These are phyloP conservation scores for Ceratina japonica DNA, from an alignment of 1,140 invertebrate species.

Conservation along the genomic window DNA sequence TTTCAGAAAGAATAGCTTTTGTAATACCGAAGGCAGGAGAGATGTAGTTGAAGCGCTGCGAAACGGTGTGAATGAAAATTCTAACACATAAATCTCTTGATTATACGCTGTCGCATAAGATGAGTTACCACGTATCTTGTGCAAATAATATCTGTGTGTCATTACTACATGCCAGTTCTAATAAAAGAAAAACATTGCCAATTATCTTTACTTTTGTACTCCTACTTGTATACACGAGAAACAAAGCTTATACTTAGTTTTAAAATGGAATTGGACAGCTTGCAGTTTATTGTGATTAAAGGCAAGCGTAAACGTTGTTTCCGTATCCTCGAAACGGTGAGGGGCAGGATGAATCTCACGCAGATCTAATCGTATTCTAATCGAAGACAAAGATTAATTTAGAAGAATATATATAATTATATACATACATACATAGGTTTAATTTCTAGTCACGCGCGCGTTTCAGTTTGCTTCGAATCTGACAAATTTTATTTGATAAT, in stretches of 20 bases:
- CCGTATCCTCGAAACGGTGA: constrained; percentile 10
- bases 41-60: constrained; percentile 4
- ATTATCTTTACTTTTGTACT: constrained; percentile 58
- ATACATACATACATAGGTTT: no score
- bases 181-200: constrained; percentile 43
- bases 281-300: constrained; percentile 24
- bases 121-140: constrained; percentile 47
- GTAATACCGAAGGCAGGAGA: constrained; percentile 15
- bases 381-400: neutral
- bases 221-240: constrained; percentile 32
- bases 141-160: constrained; percentile 46
- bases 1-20: constrained; percentile 19
- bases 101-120: constrained; percentile 31
- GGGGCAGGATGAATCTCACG: constrained; percentile 16
- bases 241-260: constrained; percentile 39
- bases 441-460: constrained; percentile 51
- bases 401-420: neutral
- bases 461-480: constrained; percentile 30
- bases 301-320: constrained; percentile 19
- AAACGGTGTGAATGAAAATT: constrained; percentile 15
- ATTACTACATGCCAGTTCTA: constrained; percentile 51
- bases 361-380: no score
- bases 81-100: constrained; percentile 25
- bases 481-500: constrained; percentile 49
- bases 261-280: constrained; percentile 31